Percentiles rank a stretch among this genome's conserved stretches.
Conservation (phyloP, 2,888 invertebrate genomes). For the Colostygia pectinataria region DNA sequence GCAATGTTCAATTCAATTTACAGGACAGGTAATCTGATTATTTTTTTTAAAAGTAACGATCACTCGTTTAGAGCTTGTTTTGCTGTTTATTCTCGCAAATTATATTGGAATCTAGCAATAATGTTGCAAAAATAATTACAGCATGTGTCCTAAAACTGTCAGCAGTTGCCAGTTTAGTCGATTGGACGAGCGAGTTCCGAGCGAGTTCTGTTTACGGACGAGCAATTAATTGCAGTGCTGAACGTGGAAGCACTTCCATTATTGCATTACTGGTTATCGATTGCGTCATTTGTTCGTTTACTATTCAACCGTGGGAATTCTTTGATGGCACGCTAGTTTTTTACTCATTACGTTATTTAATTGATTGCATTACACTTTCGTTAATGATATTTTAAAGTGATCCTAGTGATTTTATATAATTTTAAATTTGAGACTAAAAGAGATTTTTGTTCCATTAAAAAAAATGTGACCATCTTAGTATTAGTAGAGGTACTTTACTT, state of each 20-base stretch:
- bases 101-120: neutral
- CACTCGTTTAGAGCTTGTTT: too few species aligned
- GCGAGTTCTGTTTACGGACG: slow-evolving; percentile 31
- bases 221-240: slow-evolving; percentile 30
- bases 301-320: slow-evolving; percentile 15
- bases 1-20: too few species aligned
- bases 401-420: too few species aligned
- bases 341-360: neutral
- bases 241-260: slow-evolving; percentile 22
- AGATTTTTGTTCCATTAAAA: too few species aligned
- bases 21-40: too few species aligned
- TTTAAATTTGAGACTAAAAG: too few species aligned
- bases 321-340: slow-evolving; percentile 13
- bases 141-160: slow-evolving; percentile 31
- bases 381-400: too few species aligned
- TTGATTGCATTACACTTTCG: neutral
- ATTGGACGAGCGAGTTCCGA: slow-evolving; percentile 10
- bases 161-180: slow-evolving; percentile 19
- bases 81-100: neutral
- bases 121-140: neutral
- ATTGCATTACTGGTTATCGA: slow-evolving; percentile 24
- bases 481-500: too few species aligned
- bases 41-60: too few species aligned
- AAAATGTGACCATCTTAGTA: too few species aligned
- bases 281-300: slow-evolving; percentile 18